Evolutionary conservation across 1,140 invertebrate genomes (phyloP).

Genomic region (Drosophila carrolli): DNA sequence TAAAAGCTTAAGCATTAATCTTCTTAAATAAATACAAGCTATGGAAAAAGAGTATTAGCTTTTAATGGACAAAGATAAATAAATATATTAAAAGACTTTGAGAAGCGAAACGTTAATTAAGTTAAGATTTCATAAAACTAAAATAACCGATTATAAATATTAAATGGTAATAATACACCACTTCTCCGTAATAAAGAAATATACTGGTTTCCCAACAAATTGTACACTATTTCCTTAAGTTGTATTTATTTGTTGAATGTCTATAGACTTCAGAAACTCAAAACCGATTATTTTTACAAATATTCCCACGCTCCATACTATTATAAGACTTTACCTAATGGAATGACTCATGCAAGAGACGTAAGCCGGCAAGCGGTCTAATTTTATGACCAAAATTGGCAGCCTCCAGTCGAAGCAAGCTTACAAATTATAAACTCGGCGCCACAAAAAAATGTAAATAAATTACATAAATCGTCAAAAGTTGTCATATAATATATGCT

Average conservation of each 20-base stretch:
- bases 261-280: neutral
- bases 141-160: no score
- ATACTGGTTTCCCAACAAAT: no score
- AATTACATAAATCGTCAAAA: slow-evolving; percentile 56
- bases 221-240: neutral
- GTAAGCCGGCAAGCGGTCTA: slow-evolving; percentile 16
- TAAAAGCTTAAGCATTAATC: neutral
- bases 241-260: neutral
- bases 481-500: slow-evolving; percentile 52
- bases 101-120: no score
- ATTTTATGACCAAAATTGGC: slow-evolving; percentile 40
- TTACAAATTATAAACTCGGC: slow-evolving; percentile 45
- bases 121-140: no score
- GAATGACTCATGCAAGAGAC: slow-evolving; percentile 37
- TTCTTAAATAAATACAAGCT: neutral
- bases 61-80: neutral
- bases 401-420: slow-evolving; percentile 20
- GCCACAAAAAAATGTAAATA: slow-evolving; percentile 22
- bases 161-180: no score
- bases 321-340: slow-evolving; percentile 2
- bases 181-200: no score
- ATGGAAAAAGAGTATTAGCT: neutral
- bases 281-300: slow-evolving; percentile 4
- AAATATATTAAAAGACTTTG: neutral
- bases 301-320: slow-evolving; percentile 44